Evolutionary conservation across 2,113 vertebrate genomes (phyloP).

Genomic region (Mesocricetus auratus): DNA sequence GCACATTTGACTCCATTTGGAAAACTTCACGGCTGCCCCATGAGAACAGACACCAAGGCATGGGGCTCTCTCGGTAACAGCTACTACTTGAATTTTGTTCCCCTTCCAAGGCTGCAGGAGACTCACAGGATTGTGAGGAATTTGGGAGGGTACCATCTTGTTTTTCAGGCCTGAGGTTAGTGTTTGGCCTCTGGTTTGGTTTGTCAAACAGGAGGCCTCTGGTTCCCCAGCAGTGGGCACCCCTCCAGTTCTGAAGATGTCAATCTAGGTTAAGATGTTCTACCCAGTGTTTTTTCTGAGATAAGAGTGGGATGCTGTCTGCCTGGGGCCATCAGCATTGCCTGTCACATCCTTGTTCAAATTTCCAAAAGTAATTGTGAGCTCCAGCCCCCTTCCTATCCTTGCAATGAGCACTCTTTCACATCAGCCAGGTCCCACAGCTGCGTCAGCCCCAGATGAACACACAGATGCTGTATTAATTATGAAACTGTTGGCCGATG

Average conservation of each 20-base stretch:
- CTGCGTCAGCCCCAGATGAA: no score
- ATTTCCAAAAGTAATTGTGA: neutral
- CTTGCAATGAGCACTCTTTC: no score
- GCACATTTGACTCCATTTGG: constrained; percentile 50
- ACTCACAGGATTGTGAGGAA: neutral
- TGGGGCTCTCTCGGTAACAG: neutral
- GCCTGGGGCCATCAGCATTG: neutral
- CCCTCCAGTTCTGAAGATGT: constrained; percentile 20
- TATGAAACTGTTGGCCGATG: no score
- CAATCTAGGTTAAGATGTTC: neutral
- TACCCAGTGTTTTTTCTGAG: neutral
- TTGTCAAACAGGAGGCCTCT: neutral
- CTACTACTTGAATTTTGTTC: constrained; percentile 15
- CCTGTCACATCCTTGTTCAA: neutral
- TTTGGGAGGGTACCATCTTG: constrained; percentile 2
- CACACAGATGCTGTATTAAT: no score
- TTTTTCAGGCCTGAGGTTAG: constrained; percentile 25
- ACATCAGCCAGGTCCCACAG: no score
- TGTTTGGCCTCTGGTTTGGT: constrained; percentile 32
- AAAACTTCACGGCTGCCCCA: constrained; percentile 32
- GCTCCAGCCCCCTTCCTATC: neutral
- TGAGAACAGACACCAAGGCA: constrained; percentile 2
- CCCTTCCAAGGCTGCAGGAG: neutral
- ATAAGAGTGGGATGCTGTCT: neutral
- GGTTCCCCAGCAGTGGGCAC: neutral